These are phyloP conservation scores for Ladona fulva DNA, from an alignment of 1,140 invertebrate species.

Conservation along the genomic window DNA sequence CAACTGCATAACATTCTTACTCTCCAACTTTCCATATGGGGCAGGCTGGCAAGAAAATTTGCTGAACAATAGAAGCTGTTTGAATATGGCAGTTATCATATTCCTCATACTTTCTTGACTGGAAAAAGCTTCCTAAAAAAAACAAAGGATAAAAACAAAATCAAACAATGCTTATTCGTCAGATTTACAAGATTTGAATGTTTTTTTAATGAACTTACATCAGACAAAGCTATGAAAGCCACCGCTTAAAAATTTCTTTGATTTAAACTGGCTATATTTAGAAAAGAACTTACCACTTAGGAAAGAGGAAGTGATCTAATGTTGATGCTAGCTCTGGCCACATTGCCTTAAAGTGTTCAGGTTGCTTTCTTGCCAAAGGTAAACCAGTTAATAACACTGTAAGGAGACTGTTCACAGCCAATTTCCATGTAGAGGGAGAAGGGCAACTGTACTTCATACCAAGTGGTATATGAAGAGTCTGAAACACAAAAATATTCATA, in stretches of 20 bases:
- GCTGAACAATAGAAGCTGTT: conserved; percentile 64
- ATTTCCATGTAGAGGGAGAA: conserved; percentile 75
- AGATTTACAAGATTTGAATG: neutral
- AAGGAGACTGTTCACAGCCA: conserved; percentile 69
- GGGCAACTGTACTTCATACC: conserved; percentile 76
- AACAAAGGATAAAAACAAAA: too few species aligned
- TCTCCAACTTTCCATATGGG: conserved; percentile 48
- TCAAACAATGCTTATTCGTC: neutral
- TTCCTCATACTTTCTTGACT: conserved; percentile 53
- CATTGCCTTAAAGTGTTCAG: conserved; percentile 56
- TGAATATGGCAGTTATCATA: conserved; percentile 71
- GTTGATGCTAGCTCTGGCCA: conserved; percentile 80
- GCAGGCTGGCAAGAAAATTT: conserved; percentile 63
- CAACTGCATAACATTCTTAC: conserved; percentile 41
- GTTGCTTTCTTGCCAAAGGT: conserved; percentile 72
- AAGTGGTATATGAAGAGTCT: conserved; percentile 62
- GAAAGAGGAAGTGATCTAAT: conserved; percentile 86
- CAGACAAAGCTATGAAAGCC: too few species aligned
- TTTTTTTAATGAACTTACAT: too few species aligned
- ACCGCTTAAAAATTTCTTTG: too few species aligned
- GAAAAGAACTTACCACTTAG: conserved; percentile 55
- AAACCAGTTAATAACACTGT: conserved; percentile 73
- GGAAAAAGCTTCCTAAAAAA: conserved; percentile 53
- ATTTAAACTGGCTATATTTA: too few species aligned
- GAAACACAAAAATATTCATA: conserved; percentile 10